Percentiles rank a stretch among this genome's conserved stretches.
Evolutionary conservation across 2,113 vertebrate genomes (phyloP).

Genomic region (Nothoprocta pentlandii): DNA sequence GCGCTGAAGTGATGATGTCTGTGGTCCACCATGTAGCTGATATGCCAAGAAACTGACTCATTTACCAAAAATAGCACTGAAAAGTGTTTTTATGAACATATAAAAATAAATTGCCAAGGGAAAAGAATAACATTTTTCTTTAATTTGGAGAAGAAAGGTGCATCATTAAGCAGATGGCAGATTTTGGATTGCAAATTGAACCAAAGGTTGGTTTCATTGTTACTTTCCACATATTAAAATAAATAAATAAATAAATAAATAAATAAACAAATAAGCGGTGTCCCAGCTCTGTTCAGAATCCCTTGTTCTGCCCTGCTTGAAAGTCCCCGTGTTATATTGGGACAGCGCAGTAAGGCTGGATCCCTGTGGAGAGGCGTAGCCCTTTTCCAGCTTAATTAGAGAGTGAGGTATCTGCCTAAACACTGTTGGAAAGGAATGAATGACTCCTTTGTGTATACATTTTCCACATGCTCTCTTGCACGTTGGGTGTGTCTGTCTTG

Average conservation of each 20-base stretch:
- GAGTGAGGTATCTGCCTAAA: background rate
- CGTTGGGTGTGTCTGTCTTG: slow-evolving; percentile 53
- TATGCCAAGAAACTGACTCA: background rate
- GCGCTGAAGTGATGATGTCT: background rate
- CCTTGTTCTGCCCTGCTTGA: background rate
- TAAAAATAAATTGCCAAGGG: background rate
- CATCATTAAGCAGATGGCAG: background rate
- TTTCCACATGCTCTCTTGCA: slow-evolving; percentile 57
- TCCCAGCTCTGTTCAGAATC: too few species aligned
- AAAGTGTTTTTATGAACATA: background rate
- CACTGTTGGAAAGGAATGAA: slow-evolving; percentile 29
- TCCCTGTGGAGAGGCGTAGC: background rate
- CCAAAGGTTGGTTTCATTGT: background rate
- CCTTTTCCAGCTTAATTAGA: slow-evolving; percentile 45
- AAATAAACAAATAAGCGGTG: too few species aligned
- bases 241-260: background rate
- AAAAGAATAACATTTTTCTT: background rate
- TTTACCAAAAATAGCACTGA: background rate
- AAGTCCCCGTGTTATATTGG: background rate
- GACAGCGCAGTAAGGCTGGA: background rate
- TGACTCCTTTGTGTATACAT: slow-evolving; percentile 42
- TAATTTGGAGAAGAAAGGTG: background rate
- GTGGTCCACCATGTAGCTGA: background rate
- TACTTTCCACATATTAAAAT: background rate
- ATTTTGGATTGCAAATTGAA: background rate